These are phyloP conservation scores for Anodontia alba DNA, from an alignment of 2,888 invertebrate genomes.

Conservation along the genomic window DNA sequence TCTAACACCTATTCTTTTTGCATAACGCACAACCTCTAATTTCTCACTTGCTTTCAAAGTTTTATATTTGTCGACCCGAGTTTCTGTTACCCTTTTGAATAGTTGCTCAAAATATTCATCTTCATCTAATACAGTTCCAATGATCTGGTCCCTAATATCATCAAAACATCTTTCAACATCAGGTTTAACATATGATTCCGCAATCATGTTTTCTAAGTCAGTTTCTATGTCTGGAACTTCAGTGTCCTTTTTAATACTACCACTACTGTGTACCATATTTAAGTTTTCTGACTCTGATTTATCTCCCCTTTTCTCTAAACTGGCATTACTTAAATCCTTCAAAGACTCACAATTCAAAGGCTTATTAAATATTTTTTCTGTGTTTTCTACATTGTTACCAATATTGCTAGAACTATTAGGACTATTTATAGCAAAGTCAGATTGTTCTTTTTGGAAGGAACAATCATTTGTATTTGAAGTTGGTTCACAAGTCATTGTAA, in stretches of 20 bases:
- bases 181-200: constrained; percentile 40
- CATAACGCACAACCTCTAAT: constrained; percentile 53
- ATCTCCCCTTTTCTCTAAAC: not conserved
- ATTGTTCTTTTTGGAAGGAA: too few species aligned
- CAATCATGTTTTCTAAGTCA: constrained; percentile 54
- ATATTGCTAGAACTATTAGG: too few species aligned
- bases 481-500: too few species aligned
- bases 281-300: not conserved
- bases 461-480: too few species aligned
- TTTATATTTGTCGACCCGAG: constrained; percentile 55
- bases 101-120: constrained; percentile 49
- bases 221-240: not conserved
- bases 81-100: constrained; percentile 47
- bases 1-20: constrained; percentile 54
- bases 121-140: constrained; percentile 36
- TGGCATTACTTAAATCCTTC: too few species aligned
- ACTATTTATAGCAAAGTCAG: too few species aligned
- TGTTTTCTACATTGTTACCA: too few species aligned
- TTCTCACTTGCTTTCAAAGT: constrained; percentile 55
- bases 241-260: not conserved
- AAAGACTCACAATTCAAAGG: too few species aligned
- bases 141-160: constrained; percentile 41
- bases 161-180: constrained; percentile 51
- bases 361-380: too few species aligned
- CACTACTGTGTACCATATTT: not conserved